Evolutionary conservation across 2,888 invertebrate species (phyloP).

Genomic region (Heteromurus nitidus): DNA sequence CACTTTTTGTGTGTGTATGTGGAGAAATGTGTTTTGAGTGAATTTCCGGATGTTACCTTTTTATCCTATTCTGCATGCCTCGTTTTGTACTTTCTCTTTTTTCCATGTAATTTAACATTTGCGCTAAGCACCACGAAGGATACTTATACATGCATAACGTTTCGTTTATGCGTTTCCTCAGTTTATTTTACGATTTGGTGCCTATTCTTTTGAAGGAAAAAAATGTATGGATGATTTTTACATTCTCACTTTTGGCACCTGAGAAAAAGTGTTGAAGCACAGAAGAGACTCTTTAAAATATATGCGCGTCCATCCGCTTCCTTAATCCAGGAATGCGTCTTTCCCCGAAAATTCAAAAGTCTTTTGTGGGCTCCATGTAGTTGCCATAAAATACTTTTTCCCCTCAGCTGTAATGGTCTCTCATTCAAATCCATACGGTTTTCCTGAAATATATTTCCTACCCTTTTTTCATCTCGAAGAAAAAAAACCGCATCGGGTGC

Average conservation of each 20-base stretch:
- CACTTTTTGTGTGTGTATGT: no score
- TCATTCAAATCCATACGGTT: neutral
- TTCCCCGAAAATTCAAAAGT: neutral
- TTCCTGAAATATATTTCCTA: neutral
- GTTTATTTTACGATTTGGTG: slow-evolving; percentile 3
- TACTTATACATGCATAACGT: slow-evolving; percentile 12
- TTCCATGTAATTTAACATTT: slow-evolving; percentile 57
- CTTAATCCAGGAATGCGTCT: slow-evolving; percentile 44
- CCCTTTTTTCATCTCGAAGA: neutral
- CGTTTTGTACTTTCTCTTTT: no score
- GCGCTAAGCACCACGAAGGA: neutral
- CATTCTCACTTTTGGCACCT: slow-evolving; percentile 42
- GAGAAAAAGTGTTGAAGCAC: no score
- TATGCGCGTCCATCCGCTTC: slow-evolving; percentile 25
- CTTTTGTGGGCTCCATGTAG: neutral
- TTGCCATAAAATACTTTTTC: no score
- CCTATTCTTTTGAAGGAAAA: no score
- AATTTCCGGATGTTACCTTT: no score
- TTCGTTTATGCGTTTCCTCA: slow-evolving; percentile 38
- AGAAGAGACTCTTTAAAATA: no score
- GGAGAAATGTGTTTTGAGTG: no score
- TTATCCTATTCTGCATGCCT: neutral
- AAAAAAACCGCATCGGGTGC: no score
- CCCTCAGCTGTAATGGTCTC: neutral
- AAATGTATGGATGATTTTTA: no score